phyloP scores from a whole-genome alignment of 1,140 invertebrate species.

The Drosophila ercepeae region DNA sequence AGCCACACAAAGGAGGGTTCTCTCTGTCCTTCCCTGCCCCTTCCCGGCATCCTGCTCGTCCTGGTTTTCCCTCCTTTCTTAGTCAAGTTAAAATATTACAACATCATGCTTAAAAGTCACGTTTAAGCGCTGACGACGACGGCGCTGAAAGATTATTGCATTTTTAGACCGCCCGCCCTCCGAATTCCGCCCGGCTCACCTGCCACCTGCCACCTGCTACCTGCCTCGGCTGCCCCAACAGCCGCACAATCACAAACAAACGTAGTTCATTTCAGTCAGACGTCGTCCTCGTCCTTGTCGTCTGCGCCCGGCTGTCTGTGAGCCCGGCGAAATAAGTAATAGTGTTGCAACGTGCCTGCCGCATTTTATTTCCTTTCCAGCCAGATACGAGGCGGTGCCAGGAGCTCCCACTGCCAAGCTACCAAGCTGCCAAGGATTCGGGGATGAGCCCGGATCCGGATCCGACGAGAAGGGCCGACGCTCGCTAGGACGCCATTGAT shows the following conservation, averaged over 20 bases:
- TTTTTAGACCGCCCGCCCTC: conserved; percentile 57
- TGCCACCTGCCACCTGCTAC: conserved; percentile 9
- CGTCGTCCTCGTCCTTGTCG: conserved; percentile 48
- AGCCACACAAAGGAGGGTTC: conserved; percentile 58
- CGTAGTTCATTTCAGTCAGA: conserved; percentile 79
- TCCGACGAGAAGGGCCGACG: conserved; percentile 3
- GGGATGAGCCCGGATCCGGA: neutral
- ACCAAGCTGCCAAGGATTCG: too few relatives aligned
- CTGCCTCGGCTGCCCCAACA: neutral
- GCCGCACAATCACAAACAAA: conserved; percentile 70
- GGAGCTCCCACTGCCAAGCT: too few relatives aligned
- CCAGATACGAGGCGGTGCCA: conserved; percentile 14
- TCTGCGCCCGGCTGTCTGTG: conserved; percentile 67
- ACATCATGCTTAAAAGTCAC: conserved; percentile 82
- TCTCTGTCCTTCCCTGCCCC: neutral
- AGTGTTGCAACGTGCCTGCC: conserved; percentile 82
- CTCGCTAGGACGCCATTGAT: conserved; percentile 60
- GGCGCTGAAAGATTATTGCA: conserved; percentile 82
- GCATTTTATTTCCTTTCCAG: conserved; percentile 76
- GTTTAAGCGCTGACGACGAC: conserved; percentile 81
- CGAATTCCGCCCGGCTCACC: conserved; percentile 10
- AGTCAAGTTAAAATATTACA: conserved; percentile 81
- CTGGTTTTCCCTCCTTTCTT: conserved; percentile 39
- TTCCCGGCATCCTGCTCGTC: neutral
- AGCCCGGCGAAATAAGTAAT: conserved; percentile 75